Percentiles rank a stretch among this genome's conserved stretches.
Evolutionary conservation across 2,113 vertebrate species (phyloP).

Genomic region (Grallaria varia): DNA sequence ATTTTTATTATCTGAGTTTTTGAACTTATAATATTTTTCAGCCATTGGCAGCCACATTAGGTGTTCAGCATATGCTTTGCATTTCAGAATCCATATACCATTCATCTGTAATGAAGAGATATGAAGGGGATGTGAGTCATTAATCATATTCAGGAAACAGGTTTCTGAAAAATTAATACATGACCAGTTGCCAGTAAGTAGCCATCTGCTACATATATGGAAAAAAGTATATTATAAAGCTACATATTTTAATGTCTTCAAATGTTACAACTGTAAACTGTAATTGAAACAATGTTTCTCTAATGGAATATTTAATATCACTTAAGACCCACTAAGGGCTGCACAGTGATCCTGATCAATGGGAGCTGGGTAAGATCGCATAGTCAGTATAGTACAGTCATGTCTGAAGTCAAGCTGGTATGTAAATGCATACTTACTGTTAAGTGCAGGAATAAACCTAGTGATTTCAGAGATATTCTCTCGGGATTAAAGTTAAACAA

Average conservation of each 20-base stretch:
- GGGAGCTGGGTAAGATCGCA: background rate
- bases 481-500: background rate
- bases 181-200: constrained; percentile 46
- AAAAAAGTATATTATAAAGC: constrained; percentile 14
- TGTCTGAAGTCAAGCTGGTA: background rate
- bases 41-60: background rate
- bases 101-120: constrained; percentile 32
- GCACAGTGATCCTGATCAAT: background rate
- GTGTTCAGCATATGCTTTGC: background rate
- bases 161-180: constrained; percentile 54
- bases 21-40: background rate
- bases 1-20: constrained; percentile 3
- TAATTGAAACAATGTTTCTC: constrained; percentile 21
- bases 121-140: constrained; percentile 39
- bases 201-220: constrained; percentile 39
- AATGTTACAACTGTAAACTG: constrained; percentile 36
- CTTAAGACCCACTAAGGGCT: background rate
- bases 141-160: constrained; percentile 47
- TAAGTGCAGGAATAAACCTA: background rate
- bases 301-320: constrained; percentile 24
- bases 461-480: background rate
- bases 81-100: constrained; percentile 19
- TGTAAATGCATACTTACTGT: background rate
- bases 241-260: constrained; percentile 42
- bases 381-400: background rate